Conservation (phyloP, 2,888 invertebrate species). For the Ramazzottius varieornatus region DNA sequence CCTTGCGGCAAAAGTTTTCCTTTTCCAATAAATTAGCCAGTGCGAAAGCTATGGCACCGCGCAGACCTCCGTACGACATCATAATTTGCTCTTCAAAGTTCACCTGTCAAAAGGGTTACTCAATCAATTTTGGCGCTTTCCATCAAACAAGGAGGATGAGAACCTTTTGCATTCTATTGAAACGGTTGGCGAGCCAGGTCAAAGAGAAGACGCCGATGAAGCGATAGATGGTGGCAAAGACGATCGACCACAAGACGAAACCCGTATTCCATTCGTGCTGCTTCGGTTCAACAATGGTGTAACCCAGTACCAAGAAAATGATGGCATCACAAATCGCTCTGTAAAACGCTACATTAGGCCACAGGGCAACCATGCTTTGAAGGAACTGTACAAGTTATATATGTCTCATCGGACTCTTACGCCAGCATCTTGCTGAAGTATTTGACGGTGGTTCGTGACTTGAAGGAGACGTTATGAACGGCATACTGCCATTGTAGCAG, state of each 20-base stretch:
- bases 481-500: slow-evolving; percentile 31
- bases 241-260: slow-evolving; percentile 24
- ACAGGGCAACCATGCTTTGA: too few relatives aligned
- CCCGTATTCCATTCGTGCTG: slow-evolving; percentile 26
- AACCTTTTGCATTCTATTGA: slow-evolving; percentile 23
- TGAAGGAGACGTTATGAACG: slow-evolving; percentile 29
- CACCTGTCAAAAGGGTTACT: too few relatives aligned
- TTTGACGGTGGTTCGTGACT: slow-evolving; percentile 29
- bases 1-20: slow-evolving; percentile 14
- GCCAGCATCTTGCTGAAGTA: slow-evolving; percentile 29
- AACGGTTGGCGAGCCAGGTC: slow-evolving; percentile 26
- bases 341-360: too few relatives aligned
- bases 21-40: slow-evolving; percentile 27
- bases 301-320: slow-evolving; percentile 32
- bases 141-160: too few relatives aligned
- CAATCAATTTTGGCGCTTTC: too few relatives aligned
- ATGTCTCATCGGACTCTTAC: too few relatives aligned
- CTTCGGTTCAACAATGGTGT: slow-evolving; percentile 26
- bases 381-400: too few relatives aligned
- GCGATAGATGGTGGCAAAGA: slow-evolving; percentile 24
- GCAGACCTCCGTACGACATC: slow-evolving; percentile 31
- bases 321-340: slow-evolving; percentile 29
- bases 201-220: slow-evolving; percentile 26
- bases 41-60: slow-evolving; percentile 32
- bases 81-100: slow-evolving; percentile 30